Evolutionary conservation across 2,888 invertebrate species (phyloP).

Genomic region (Cheilosia pagana): DNA sequence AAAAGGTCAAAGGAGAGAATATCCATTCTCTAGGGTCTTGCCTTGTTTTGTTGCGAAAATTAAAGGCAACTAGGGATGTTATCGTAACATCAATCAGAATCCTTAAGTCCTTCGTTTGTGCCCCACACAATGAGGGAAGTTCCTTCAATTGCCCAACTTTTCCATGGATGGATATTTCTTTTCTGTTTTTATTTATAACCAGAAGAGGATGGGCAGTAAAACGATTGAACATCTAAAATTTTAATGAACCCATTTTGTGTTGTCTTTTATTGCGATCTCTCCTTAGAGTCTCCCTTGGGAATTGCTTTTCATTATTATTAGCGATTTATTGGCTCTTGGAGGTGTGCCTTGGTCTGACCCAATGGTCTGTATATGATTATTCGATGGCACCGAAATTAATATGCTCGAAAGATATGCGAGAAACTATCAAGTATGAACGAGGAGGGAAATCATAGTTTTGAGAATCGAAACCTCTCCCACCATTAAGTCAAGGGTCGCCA

Average conservation of each 20-base stretch:
- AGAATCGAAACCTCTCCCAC: no score
- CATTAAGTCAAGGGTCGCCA: no score
- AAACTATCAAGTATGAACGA: no score
- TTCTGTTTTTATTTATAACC: neutral
- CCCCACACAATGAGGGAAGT: constrained; percentile 5
- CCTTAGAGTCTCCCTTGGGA: neutral
- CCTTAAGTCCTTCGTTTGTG: constrained; percentile 4
- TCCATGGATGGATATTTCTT: no score
- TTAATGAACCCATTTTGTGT: constrained; percentile 40
- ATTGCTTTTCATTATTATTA: constrained; percentile 8
- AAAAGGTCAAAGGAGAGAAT: neutral
- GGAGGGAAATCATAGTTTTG: no score
- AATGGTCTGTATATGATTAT: neutral
- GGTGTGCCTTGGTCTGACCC: neutral
- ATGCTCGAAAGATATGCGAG: no score
- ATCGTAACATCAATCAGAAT: constrained; percentile 43
- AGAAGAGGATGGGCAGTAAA: neutral
- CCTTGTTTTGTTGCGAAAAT: neutral
- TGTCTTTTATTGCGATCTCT: neutral
- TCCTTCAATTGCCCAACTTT: constrained; percentile 23
- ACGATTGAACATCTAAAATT: constrained; percentile 4
- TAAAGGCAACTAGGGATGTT: constrained; percentile 11
- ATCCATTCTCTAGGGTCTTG: neutral
- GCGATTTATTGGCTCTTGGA: constrained; percentile 9
- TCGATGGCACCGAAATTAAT: neutral